Conservation (phyloP, 2,888 invertebrate species). For the Clusia tigrina region DNA sequence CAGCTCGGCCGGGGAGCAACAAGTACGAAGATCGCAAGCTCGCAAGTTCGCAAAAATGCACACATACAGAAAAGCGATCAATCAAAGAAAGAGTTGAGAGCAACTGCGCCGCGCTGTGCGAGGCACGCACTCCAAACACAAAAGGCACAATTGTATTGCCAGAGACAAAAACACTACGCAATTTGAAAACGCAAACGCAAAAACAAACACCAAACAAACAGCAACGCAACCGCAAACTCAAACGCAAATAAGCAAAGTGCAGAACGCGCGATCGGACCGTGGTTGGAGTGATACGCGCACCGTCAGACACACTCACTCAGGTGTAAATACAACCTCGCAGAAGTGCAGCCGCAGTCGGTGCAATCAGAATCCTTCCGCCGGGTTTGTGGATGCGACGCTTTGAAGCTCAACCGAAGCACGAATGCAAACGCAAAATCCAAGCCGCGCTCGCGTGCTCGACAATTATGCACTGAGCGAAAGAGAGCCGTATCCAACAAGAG, state of each 20-base stretch:
- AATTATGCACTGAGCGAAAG: no score
- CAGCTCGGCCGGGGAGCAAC: slow-evolving; percentile 48
- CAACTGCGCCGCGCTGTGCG: slow-evolving; percentile 10
- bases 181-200: no score
- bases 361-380: background rate
- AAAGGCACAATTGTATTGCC: slow-evolving; percentile 37
- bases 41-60: slow-evolving; percentile 29
- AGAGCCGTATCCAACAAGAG: background rate
- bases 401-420: background rate
- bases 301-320: background rate
- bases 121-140: slow-evolving; percentile 23
- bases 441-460: no score
- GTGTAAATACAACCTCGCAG: slow-evolving; percentile 1
- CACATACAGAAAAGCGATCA: background rate
- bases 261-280: no score
- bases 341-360: background rate
- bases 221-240: slow-evolving; percentile 19
- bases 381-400: background rate
- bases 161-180: slow-evolving; percentile 9
- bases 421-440: background rate
- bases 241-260: slow-evolving; percentile 28
- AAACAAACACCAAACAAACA: slow-evolving; percentile 24
- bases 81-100: background rate
- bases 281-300: no score
- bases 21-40: slow-evolving; percentile 31